Percentiles rank a stretch among this genome's conserved stretches.
These are phyloP conservation scores for Diadophis punctatus DNA, from an alignment of 2,113 vertebrate genomes.

Conservation along the genomic window DNA sequence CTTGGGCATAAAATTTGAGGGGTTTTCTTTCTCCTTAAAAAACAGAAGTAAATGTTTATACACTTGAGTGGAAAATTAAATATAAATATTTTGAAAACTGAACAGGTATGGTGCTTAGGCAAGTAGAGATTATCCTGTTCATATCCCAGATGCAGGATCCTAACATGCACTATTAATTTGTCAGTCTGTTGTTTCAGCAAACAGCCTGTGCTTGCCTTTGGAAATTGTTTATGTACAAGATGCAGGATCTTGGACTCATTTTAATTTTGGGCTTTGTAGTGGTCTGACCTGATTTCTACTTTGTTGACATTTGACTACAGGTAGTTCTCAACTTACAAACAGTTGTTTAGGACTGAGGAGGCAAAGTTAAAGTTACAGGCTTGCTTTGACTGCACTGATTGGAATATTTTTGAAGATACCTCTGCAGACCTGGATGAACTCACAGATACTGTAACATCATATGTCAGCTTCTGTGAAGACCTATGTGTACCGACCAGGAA, in stretches of 20 bases:
- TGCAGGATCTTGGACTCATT: not conserved
- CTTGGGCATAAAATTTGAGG: not conserved
- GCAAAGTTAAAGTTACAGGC: no score
- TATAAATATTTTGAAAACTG: not conserved
- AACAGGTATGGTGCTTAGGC: not conserved
- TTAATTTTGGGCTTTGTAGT: not conserved
- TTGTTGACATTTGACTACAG: not conserved
- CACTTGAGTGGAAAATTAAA: not conserved
- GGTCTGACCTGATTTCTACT: not conserved
- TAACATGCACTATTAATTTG: not conserved
- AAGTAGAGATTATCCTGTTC: not conserved
- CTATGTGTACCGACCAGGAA: no score
- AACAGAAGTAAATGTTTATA: not conserved
- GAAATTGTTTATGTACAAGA: not conserved
- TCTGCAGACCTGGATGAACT: no score
- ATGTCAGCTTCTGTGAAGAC: no score
- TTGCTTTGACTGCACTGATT: no score
- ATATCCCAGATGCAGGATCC: not conserved
- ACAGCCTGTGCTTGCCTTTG: not conserved
- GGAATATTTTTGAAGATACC: no score
- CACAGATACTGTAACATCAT: no score
- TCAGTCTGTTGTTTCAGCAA: not conserved
- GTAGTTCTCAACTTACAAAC: not conserved
- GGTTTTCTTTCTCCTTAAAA: not conserved
- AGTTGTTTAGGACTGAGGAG: no score